Evolutionary conservation across 2,113 vertebrate species (phyloP).

Genomic region (Gymnogyps californianus): DNA sequence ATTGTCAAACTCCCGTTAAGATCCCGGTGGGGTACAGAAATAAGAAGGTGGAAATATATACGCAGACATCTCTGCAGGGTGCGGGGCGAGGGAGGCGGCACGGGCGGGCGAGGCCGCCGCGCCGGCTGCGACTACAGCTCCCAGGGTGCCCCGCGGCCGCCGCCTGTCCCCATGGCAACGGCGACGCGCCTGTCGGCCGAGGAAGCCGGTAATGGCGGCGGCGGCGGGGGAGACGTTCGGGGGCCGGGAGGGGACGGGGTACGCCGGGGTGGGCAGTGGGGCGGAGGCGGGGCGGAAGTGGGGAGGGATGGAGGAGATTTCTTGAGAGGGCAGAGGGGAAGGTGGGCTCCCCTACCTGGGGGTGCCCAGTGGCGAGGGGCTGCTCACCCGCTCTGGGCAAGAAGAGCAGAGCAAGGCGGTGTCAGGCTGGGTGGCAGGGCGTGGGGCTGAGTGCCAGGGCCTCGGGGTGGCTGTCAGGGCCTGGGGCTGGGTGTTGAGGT

Average conservation of each 20-base stretch:
- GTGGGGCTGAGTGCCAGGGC: not conserved
- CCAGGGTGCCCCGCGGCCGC: not conserved
- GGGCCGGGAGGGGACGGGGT: not conserved
- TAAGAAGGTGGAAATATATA: accelerated
- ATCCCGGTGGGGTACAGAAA: accelerated
- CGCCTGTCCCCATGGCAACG: slow-evolving; percentile 12
- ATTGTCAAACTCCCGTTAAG: not conserved
- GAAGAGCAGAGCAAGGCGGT: not conserved
- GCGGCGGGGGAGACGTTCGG: not conserved
- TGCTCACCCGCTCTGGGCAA: not conserved
- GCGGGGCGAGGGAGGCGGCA: too few species aligned
- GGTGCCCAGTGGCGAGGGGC: not conserved
- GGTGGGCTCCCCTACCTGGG: not conserved
- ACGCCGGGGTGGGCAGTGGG: not conserved
- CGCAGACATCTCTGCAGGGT: accelerated
- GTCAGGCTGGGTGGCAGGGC: not conserved
- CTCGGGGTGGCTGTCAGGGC: too few species aligned
- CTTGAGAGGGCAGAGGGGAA: not conserved
- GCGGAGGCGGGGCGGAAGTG: too few species aligned
- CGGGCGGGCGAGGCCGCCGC: too few species aligned
- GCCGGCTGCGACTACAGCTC: not conserved
- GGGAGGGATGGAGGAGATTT: not conserved
- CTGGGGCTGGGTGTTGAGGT: not conserved
- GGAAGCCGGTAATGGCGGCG: not conserved
- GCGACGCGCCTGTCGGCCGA: not conserved